Evolutionary conservation across 2,888 invertebrate genomes (phyloP).

Genomic region (Lithophane socia): DNA sequence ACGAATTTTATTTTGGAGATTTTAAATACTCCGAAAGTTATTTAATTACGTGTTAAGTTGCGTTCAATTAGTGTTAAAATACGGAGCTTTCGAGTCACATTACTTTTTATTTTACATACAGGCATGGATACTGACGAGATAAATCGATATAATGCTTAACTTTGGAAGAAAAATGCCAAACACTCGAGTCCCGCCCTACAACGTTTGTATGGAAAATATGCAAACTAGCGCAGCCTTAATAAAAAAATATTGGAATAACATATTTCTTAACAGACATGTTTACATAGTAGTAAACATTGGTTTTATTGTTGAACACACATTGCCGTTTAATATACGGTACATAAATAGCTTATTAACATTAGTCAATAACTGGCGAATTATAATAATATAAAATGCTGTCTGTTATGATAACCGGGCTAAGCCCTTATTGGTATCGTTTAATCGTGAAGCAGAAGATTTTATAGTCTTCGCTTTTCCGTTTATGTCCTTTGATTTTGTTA

Average conservation of each 20-base stretch:
- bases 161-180: neutral
- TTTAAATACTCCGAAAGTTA: neutral
- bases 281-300: constrained; percentile 28
- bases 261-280: constrained; percentile 22
- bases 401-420: neutral
- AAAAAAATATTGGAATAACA: constrained; percentile 17
- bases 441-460: neutral
- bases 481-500: neutral
- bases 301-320: constrained; percentile 46
- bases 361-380: constrained; percentile 5
- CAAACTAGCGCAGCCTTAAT: constrained; percentile 4
- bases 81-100: neutral
- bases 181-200: neutral
- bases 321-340: constrained; percentile 7
- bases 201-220: neutral
- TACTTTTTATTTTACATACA: neutral
- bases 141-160: neutral
- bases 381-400: neutral
- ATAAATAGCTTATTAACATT: constrained; percentile 39
- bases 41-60: neutral
- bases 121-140: neutral
- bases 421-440: neutral
- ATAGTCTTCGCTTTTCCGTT: neutral
- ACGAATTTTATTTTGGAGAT: neutral
- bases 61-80: neutral